Evolutionary conservation across 2,888 invertebrate species (phyloP).

Genomic region (Noctua comes): DNA sequence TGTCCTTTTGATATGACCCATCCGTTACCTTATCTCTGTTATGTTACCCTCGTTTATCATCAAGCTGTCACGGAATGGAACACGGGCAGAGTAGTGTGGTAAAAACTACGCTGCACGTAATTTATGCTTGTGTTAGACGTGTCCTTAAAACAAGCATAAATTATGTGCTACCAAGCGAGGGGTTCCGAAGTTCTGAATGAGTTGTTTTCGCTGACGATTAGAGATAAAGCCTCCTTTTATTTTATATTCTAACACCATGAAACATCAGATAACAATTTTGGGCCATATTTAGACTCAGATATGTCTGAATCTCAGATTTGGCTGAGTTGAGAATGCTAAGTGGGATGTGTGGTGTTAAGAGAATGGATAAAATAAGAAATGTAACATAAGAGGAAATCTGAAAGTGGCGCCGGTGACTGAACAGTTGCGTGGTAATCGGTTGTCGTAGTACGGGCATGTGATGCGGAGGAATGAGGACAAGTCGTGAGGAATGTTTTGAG

Average conservation of each 20-base stretch:
- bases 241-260: too few relatives aligned
- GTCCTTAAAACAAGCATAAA: neutral
- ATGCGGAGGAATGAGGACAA: too few relatives aligned
- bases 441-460: too few relatives aligned
- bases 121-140: constrained; percentile 32
- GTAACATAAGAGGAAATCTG: too few relatives aligned
- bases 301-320: too few relatives aligned
- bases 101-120: constrained; percentile 44
- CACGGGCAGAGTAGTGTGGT: constrained; percentile 14
- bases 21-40: constrained; percentile 44
- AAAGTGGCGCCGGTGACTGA: too few relatives aligned
- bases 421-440: too few relatives aligned
- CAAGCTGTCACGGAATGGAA: constrained; percentile 52
- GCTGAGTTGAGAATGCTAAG: too few relatives aligned
- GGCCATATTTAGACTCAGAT: neutral
- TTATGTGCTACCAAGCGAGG: neutral
- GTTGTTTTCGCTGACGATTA: neutral
- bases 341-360: too few relatives aligned
- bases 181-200: neutral
- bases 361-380: too few relatives aligned
- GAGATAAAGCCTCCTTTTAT: neutral
- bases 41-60: constrained; percentile 56
- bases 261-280: neutral
- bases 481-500: too few relatives aligned
- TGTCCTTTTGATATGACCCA: constrained; percentile 61